phyloP scores from a whole-genome alignment of 1,140 invertebrate species.

The Nasonia vitripennis region DNA sequence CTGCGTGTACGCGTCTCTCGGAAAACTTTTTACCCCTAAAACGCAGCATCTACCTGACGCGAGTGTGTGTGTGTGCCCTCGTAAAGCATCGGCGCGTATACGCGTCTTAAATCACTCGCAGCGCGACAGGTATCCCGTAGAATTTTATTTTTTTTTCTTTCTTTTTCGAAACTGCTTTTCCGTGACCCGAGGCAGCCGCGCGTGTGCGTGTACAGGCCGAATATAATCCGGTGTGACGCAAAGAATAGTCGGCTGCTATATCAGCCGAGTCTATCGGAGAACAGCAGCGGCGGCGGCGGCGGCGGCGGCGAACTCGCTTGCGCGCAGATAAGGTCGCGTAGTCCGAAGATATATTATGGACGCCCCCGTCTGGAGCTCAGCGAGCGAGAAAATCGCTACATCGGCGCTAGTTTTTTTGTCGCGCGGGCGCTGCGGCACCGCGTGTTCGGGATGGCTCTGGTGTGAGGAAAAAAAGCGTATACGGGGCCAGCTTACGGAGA shows the following conservation, averaged over 20 bases:
- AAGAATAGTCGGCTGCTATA: conserved; percentile 32
- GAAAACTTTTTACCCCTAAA: background rate
- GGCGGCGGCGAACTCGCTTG: too few species aligned
- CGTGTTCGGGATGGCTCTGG: background rate
- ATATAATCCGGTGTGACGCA: background rate
- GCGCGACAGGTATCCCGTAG: background rate
- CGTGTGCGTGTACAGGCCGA: background rate
- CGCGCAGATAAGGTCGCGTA: conserved; percentile 22
- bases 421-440: background rate
- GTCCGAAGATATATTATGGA: background rate
- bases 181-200: background rate
- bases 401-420: conserved; percentile 34
- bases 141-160: background rate
- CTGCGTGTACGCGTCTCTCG: background rate
- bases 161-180: background rate
- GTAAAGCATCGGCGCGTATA: background rate
- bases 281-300: background rate
- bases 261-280: conserved; percentile 35
- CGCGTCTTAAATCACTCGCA: conserved; percentile 5
- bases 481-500: too few species aligned
- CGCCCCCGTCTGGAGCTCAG: conserved; percentile 28
- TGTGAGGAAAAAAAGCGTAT: background rate
- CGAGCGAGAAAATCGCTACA: conserved; percentile 51
- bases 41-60: background rate
- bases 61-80: background rate